A percentile compares a stretch with the other conserved stretches of the same genome.
Evolutionary conservation across 2,113 vertebrate species (phyloP).

Genomic region (Riparia riparia): DNA sequence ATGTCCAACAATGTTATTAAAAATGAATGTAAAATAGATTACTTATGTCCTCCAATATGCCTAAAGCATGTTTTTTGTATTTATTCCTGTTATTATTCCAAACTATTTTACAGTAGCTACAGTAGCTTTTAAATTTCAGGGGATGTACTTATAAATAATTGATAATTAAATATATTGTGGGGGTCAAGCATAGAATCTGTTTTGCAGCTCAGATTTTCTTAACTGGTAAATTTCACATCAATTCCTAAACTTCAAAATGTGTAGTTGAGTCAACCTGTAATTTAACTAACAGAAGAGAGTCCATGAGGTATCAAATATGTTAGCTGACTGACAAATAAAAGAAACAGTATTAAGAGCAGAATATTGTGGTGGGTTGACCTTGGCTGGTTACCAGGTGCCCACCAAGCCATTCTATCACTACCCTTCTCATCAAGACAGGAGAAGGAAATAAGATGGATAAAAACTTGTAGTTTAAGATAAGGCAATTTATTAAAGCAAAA

Average conservation of each 20-base stretch:
- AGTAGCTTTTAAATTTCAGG: not conserved
- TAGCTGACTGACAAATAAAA: not conserved
- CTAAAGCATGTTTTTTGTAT: not conserved
- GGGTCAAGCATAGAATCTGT: not conserved
- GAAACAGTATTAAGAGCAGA: not conserved
- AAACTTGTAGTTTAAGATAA: not conserved
- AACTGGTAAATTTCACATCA: not conserved
- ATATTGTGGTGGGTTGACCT: not conserved
- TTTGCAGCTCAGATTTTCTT: not conserved
- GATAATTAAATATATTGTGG: not conserved
- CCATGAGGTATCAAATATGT: not conserved
- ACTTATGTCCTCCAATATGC: not conserved
- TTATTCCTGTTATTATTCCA: not conserved
- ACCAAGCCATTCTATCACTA: not conserved
- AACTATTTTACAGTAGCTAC: not conserved
- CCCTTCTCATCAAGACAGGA: not conserved
- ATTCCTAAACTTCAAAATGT: not conserved
- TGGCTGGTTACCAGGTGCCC: not conserved
- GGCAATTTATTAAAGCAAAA: not conserved
- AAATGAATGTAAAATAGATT: not conserved
- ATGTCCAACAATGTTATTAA: not conserved
- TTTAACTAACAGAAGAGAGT: not conserved
- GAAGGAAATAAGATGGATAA: not conserved
- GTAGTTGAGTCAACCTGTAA: not conserved
- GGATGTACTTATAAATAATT: not conserved